phyloP scores from a whole-genome alignment of 1,140 invertebrate species.

The Eriosoma lanigerum region DNA sequence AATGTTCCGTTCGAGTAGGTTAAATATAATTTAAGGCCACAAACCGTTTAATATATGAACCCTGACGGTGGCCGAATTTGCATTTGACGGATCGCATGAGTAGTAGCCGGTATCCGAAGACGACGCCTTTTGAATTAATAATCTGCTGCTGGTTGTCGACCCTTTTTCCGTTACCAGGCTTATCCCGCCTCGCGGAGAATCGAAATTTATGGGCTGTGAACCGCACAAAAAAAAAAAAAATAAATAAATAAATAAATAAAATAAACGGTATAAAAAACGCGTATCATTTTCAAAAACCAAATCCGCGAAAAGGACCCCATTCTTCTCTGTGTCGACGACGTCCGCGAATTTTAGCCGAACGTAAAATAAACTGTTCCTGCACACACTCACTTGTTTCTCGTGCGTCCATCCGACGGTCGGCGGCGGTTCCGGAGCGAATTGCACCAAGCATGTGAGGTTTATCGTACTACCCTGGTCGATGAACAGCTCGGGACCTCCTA shows the following conservation, averaged over 20 bases:
- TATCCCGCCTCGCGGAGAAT: constrained; percentile 63
- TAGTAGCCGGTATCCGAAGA: constrained; percentile 64
- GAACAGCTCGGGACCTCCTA: constrained; percentile 77
- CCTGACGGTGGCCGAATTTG: constrained; percentile 64
- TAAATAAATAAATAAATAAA: not conserved
- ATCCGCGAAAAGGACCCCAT: constrained; percentile 26
- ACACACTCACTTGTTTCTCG: constrained; percentile 69
- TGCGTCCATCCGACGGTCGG: constrained; percentile 78
- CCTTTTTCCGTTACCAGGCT: constrained; percentile 65
- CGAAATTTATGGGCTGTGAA: constrained; percentile 62
- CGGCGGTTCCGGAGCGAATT: constrained; percentile 78
- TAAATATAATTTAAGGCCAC: no score
- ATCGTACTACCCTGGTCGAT: constrained; percentile 85
- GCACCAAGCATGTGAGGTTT: constrained; percentile 82
- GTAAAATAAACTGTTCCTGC: not conserved
- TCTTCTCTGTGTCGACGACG: constrained; percentile 34
- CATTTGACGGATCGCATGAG: constrained; percentile 66
- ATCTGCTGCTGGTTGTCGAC: constrained; percentile 64
- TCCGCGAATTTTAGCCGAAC: constrained; percentile 6
- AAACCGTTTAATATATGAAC: constrained; percentile 69
- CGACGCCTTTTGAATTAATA: constrained; percentile 65
- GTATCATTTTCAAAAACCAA: constrained; percentile 34
- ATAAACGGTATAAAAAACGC: constrained; percentile 25
- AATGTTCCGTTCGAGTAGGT: no score
- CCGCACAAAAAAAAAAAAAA: not conserved